Evolutionary conservation across 2,888 invertebrate species (phyloP).

Genomic region (Xanthorhoe spadicearia): DNA sequence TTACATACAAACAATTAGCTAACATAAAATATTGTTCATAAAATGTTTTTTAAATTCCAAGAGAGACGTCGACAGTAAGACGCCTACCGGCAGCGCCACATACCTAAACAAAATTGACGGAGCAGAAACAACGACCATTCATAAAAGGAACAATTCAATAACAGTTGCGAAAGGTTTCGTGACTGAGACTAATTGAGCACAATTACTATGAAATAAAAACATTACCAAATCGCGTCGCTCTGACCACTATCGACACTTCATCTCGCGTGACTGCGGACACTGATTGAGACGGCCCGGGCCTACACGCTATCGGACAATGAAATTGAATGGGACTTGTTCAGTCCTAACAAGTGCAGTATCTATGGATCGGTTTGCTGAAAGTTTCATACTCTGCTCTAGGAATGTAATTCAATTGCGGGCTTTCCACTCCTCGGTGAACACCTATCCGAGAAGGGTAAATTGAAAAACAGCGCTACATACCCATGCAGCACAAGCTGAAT

Average conservation of each 20-base stretch:
- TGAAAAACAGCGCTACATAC: too few relatives aligned
- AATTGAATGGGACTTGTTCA: slow-evolving; percentile 27
- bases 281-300: slow-evolving; percentile 36
- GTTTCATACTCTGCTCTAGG: background rate
- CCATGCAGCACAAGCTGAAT: too few relatives aligned
- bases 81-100: background rate
- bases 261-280: slow-evolving; percentile 58
- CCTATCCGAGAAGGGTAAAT: too few relatives aligned
- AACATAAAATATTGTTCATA: too few relatives aligned
- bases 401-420: background rate
- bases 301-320: slow-evolving; percentile 29
- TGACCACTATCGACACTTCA: slow-evolving; percentile 49
- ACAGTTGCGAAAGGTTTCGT: slow-evolving; percentile 47
- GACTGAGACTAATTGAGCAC: slow-evolving; percentile 63
- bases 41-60: too few relatives aligned
- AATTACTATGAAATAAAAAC: slow-evolving; percentile 63
- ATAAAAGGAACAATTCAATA: slow-evolving; percentile 26
- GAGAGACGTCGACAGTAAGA: background rate
- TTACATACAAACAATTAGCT: too few relatives aligned
- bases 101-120: slow-evolving; percentile 9
- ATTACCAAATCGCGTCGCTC: slow-evolving; percentile 54
- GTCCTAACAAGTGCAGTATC: slow-evolving; percentile 6
- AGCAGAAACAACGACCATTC: slow-evolving; percentile 22
- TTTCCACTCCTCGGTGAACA: too few relatives aligned
- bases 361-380: background rate